phyloP scores from a whole-genome alignment of 2,888 invertebrate species.

The Gymnosoma rotundatum region DNA sequence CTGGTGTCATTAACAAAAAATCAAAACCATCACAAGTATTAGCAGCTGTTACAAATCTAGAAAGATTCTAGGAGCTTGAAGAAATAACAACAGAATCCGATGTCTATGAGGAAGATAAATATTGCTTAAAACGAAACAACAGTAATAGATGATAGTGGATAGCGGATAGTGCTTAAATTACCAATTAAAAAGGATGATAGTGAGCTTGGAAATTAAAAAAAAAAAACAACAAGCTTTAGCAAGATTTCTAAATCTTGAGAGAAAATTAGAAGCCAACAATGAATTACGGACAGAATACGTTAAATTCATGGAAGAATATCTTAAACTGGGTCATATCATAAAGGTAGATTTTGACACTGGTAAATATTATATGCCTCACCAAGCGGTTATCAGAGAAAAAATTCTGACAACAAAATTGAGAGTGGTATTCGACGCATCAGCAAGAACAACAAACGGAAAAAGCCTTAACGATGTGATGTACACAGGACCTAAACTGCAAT shows the following conservation, averaged over 20 bases:
- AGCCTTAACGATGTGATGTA: slow-evolving; percentile 67
- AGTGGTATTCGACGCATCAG: slow-evolving; percentile 1
- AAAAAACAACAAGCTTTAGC: background rate
- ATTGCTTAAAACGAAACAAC: slow-evolving; percentile 1
- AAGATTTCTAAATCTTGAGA: background rate
- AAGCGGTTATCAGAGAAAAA: slow-evolving; percentile 36
- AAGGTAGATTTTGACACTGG: too few relatives aligned
- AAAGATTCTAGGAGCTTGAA: too few relatives aligned
- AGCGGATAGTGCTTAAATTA: background rate
- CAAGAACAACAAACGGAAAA: slow-evolving; percentile 50
- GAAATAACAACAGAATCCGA: too few relatives aligned
- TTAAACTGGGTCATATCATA: too few relatives aligned
- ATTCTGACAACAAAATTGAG: slow-evolving; percentile 35
- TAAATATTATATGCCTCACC: background rate
- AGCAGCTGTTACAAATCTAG: too few relatives aligned
- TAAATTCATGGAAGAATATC: too few relatives aligned
- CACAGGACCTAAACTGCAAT: slow-evolving; percentile 71
- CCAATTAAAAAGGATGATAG: background rate
- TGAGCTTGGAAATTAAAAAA: background rate
- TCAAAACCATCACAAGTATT: too few relatives aligned
- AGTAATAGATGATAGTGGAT: background rate
- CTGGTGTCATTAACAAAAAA: too few relatives aligned
- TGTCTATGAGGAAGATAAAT: too few relatives aligned
- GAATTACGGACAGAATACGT: too few relatives aligned
- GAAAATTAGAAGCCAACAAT: background rate